Conservation (phyloP, 2,797 vertebrate genomes). For the Gymnothorax reevesii region DNA sequence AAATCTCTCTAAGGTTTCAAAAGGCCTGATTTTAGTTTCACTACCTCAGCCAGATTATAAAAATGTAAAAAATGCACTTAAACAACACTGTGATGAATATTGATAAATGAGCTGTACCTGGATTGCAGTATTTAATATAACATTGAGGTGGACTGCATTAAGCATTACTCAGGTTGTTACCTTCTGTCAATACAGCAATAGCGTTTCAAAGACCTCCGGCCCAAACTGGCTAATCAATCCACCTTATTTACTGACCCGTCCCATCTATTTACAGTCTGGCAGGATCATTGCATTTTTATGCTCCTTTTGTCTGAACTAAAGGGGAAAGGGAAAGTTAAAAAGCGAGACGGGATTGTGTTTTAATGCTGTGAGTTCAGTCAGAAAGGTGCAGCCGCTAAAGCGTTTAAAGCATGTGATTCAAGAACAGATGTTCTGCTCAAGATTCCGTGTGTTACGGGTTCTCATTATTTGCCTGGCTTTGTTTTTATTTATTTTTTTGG, state of each 20-base stretch:
- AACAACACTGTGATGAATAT: neutral
- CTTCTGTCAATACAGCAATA: neutral
- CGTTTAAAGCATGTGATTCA: neutral
- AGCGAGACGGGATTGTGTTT: neutral
- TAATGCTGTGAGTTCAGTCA: neutral
- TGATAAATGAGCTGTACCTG: neutral
- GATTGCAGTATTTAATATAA: neutral
- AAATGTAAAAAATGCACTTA: neutral
- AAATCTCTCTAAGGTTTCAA: neutral
- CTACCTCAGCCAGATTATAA: neutral
- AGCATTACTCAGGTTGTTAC: neutral
- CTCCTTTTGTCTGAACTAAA: neutral
- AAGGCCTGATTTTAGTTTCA: neutral
- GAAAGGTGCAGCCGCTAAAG: neutral
- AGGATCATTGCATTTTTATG: neutral
- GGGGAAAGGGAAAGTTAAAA: neutral
- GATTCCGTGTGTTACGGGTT: neutral
- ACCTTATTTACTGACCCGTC: neutral
- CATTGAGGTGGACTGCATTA: neutral
- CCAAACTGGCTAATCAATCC: constrained; percentile 9
- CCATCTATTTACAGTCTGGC: neutral
- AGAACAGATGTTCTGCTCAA: neutral
- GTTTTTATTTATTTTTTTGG: neutral
- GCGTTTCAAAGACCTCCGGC: neutral
- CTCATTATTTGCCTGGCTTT: neutral